These are phyloP conservation scores for Laothoe populi DNA, from an alignment of 2,888 invertebrate species.

Conservation along the genomic window DNA sequence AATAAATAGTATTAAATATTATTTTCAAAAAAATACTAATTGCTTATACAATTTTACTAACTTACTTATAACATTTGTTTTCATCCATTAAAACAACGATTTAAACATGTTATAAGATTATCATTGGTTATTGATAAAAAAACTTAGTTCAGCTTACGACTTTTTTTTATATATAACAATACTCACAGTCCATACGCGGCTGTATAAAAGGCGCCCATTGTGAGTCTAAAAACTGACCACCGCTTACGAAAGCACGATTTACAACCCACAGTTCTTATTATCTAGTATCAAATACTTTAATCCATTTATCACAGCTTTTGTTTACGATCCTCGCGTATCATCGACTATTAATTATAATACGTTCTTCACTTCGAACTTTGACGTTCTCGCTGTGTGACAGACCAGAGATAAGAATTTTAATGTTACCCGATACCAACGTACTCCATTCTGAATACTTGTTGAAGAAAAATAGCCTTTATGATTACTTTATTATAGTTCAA, in stretches of 20 bases:
- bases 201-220: constrained; percentile 45
- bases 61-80: too few species aligned
- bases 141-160: too few species aligned
- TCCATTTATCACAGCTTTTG: constrained; percentile 85
- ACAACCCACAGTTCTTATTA: constrained; percentile 78
- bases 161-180: too few species aligned
- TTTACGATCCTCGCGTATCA: constrained; percentile 84
- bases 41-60: too few species aligned
- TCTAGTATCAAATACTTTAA: constrained; percentile 77
- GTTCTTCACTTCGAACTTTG: constrained; percentile 83
- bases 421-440: constrained; percentile 75
- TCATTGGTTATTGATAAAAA: too few species aligned
- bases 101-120: too few species aligned
- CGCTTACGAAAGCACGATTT: constrained; percentile 79
- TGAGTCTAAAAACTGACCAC: constrained; percentile 66
- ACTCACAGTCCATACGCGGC: constrained; percentile 32
- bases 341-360: constrained; percentile 84
- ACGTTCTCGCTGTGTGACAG: constrained; percentile 84
- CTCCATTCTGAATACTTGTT: constrained; percentile 46
- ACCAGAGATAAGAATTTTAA: constrained; percentile 83
- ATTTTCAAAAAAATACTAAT: too few species aligned
- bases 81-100: too few species aligned
- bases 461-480: constrained; percentile 54
- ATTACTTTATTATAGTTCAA: constrained; percentile 37
- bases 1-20: not conserved